Conservation (phyloP, 2,888 invertebrate species). For the Ophion slaviceki region DNA sequence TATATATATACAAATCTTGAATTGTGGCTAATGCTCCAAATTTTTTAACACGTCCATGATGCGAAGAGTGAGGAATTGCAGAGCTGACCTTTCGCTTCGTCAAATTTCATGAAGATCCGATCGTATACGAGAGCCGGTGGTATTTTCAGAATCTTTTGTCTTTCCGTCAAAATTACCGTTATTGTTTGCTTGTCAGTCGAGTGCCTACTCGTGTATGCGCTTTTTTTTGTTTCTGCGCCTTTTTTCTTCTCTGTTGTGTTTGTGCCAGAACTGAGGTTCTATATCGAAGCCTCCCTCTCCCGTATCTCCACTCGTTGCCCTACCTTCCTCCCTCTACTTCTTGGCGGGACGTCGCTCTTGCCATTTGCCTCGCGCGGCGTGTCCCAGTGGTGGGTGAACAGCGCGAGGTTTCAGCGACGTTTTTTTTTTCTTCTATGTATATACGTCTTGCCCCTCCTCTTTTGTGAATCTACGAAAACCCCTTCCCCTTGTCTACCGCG, state of each 20-base stretch:
- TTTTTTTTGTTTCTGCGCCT: neutral
- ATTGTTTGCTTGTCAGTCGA: too few species aligned
- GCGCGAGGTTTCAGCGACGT: constrained; percentile 49
- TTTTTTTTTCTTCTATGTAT: constrained; percentile 17
- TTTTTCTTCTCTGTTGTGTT: constrained; percentile 11
- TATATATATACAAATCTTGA: too few species aligned
- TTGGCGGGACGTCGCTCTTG: constrained; percentile 51
- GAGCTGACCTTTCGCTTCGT: too few species aligned
- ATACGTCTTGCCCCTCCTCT: constrained; percentile 31
- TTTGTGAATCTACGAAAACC: constrained; percentile 52
- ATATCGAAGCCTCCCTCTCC: constrained; percentile 56
- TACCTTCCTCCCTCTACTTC: constrained; percentile 61
- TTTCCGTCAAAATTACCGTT: too few species aligned
- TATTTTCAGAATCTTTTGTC: too few species aligned
- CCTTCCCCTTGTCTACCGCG: constrained; percentile 42
- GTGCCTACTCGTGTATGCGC: neutral
- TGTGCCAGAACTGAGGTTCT: constrained; percentile 20
- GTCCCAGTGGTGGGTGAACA: constrained; percentile 57
- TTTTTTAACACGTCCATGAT: too few species aligned
- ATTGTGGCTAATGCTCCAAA: too few species aligned
- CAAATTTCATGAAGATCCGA: too few species aligned
- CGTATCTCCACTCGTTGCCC: constrained; percentile 51
- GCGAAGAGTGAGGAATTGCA: too few species aligned
- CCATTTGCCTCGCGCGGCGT: constrained; percentile 38
- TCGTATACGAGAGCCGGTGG: too few species aligned